Evolutionary conservation across 2,888 invertebrate species (phyloP), one percentile per base, ranked within the genome.

Genomic region (Cryptocheilus praepositus): DNA sequence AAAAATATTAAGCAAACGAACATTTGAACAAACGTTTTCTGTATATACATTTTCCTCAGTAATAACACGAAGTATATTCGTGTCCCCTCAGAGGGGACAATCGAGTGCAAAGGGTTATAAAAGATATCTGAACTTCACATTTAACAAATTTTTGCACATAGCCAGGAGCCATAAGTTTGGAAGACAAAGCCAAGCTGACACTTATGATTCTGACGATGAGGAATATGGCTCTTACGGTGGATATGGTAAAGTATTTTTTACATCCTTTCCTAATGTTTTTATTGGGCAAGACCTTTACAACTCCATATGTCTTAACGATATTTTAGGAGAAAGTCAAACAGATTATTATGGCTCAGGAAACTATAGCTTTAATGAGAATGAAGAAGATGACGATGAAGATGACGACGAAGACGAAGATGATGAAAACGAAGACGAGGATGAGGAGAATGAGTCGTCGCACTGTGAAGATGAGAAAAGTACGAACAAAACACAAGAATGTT

Each of bases 111-210:
- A n/a, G n/a, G n/a, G n/a, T n/a, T n/a, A n/a, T n/a, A n/a, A n/a
- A n/a, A n/a, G n/a, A n/a, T n/a, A n/a, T n/a, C n/a, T n/a, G n/a
- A n/a, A n/a, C n/a, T n/a, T n/a, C n/a, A n/a, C n/a, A n/a, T n/a
- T n/a, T n/a, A n/a, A n/a, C n/a, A n/a, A n/a, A 74, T 63, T 71
- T 72, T 73, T 79, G 44, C 75, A 86, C 88, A 62, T 86, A 95
- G 95, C 95, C 74, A 93, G 96, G 61, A 94, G 92, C 75, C 96
- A 97, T 88, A 96, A 96, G 86, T 97, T 95, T 91, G 97, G 97
- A 13, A 92, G 97, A 22, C 96, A 96, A 90, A 94, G 93, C 81
- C 92, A 93, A 81, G 91, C 91, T 57, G 89, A 86, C 46, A 89
- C 88, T 65, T 91, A 91, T 71, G 92, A 92, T 79, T 93, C 92